Evolutionary conservation across 1,140 invertebrate species (phyloP).

Genomic region (Ceratoteleas bidentatus): DNA sequence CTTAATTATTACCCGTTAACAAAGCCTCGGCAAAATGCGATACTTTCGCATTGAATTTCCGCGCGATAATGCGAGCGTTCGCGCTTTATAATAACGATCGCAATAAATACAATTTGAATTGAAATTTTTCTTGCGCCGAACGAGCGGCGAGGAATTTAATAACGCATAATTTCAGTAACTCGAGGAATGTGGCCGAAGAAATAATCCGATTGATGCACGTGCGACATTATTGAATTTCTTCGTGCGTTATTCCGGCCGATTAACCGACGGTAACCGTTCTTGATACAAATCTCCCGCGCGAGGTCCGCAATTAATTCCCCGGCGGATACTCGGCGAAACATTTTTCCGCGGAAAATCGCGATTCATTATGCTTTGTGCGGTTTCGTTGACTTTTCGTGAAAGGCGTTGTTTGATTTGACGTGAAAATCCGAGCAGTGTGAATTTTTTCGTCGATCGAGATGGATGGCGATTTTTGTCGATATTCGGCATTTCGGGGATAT

Average conservation of each 20-base stretch:
- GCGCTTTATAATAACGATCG: conserved; percentile 8
- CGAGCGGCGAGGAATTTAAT: conserved; percentile 40
- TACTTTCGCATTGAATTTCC: conserved; percentile 35
- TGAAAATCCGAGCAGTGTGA: too few relatives aligned
- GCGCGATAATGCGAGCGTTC: conserved; percentile 20
- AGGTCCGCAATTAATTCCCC: background rate
- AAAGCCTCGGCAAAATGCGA: conserved; percentile 37
- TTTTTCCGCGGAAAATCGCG: too few relatives aligned
- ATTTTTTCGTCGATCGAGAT: too few relatives aligned
- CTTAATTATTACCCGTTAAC: conserved; percentile 61
- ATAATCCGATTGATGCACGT: conserved; percentile 54
- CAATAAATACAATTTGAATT: conserved; percentile 44
- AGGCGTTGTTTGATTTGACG: too few relatives aligned
- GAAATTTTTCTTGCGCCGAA: conserved; percentile 22
- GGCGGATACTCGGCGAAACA: too few relatives aligned
- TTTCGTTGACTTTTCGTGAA: too few relatives aligned
- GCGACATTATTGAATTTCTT: conserved; percentile 36
- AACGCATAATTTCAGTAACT: conserved; percentile 47
- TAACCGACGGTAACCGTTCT: background rate
- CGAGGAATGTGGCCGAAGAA: conserved; percentile 35
- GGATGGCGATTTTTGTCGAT: too few relatives aligned
- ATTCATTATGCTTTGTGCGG: too few relatives aligned
- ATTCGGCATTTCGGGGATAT: too few relatives aligned
- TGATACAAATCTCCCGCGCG: background rate
- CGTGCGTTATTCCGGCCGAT: background rate